Evolutionary conservation across 2,113 vertebrate species (phyloP).

Genomic region (Anolis carolinensis): DNA sequence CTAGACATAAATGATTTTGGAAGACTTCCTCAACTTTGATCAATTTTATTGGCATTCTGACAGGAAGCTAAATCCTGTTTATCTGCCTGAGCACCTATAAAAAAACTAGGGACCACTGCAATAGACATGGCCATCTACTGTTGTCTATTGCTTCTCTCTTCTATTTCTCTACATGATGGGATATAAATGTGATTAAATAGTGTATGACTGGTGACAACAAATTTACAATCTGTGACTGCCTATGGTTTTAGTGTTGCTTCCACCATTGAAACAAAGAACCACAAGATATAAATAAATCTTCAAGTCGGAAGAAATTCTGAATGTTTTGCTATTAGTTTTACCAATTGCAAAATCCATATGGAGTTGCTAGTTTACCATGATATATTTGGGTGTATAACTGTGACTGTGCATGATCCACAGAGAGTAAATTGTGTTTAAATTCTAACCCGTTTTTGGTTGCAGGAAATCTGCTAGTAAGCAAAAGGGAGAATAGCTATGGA

Average conservation of each 20-base stretch:
- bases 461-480: conserved; percentile 37
- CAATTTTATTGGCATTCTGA: too few species aligned
- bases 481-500: not conserved
- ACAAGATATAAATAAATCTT: not conserved
- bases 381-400: not conserved
- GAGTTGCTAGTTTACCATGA: not conserved
- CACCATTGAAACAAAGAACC: not conserved
- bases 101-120: too few species aligned
- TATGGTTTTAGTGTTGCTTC: not conserved
- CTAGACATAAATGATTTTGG: not conserved
- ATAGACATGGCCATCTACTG: too few species aligned
- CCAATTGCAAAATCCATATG: not conserved
- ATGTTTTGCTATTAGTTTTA: not conserved
- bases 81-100: too few species aligned
- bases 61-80: too few species aligned
- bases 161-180: too few species aligned
- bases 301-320: not conserved
- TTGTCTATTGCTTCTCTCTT: too few species aligned
- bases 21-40: not conserved
- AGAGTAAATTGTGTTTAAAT: conserved; percentile 23
- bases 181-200: too few species aligned
- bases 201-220: too few species aligned
- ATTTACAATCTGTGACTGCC: not conserved
- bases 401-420: conserved; percentile 31
- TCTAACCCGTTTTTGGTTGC: conserved; percentile 56